These are phyloP conservation scores for Ivindomyrus marchei DNA, from an alignment of 2,113 vertebrate genomes.

Conservation along the genomic window DNA sequence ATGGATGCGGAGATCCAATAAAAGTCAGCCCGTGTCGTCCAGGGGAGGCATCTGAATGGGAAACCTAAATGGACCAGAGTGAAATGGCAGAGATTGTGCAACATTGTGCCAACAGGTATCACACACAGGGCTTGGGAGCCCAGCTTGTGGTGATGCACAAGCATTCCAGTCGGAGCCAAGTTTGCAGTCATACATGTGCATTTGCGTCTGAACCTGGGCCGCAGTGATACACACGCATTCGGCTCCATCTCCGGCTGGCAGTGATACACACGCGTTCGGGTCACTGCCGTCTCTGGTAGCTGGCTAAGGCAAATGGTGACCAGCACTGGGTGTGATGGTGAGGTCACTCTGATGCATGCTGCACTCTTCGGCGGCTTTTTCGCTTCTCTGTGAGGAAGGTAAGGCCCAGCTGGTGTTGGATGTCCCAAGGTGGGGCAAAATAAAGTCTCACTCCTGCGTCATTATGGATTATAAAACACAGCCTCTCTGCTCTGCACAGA, in stretches of 20 bases:
- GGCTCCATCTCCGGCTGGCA: too few species aligned
- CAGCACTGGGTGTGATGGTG: background rate
- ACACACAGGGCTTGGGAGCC: background rate
- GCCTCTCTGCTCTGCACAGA: background rate
- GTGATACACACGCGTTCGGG: background rate
- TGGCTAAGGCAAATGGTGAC: too few species aligned
- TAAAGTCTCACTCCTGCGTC: background rate
- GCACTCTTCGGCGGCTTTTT: background rate
- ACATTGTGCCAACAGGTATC: background rate
- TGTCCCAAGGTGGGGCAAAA: background rate
- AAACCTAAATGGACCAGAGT: background rate
- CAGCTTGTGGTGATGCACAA: background rate
- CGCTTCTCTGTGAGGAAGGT: background rate
- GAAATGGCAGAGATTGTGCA: background rate
- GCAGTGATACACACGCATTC: background rate
- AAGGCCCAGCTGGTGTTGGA: background rate
- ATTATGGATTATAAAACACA: background rate
- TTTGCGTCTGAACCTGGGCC: background rate
- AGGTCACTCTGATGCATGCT: background rate
- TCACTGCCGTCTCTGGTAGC: background rate
- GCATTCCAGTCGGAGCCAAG: background rate
- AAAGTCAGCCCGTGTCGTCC: background rate
- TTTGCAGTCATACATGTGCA: background rate
- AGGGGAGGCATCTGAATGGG: background rate
- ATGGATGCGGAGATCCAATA: background rate